Evolutionary conservation across 1,140 invertebrate species (phyloP).

Genomic region (Ceratina calcarata): DNA sequence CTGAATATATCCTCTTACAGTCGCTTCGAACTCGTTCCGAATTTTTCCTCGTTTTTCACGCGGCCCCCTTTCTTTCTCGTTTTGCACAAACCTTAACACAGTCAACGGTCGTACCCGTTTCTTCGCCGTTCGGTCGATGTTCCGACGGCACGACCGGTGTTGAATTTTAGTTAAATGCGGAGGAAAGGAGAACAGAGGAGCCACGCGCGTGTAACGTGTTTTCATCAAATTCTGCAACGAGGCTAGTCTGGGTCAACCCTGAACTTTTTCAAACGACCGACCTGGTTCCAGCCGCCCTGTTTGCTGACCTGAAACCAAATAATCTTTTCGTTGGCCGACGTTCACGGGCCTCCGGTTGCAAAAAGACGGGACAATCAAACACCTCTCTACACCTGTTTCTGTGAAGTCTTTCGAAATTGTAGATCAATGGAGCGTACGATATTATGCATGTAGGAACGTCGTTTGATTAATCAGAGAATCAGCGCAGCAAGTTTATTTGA

Average conservation of each 20-base stretch:
- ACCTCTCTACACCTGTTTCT: slow-evolving; percentile 32
- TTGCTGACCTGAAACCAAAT: slow-evolving; percentile 55
- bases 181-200: background rate
- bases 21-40: slow-evolving; percentile 32
- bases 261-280: slow-evolving; percentile 37
- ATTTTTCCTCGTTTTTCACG: slow-evolving; percentile 30
- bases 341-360: background rate
- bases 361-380: slow-evolving; percentile 25
- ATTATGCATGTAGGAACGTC: too few species aligned
- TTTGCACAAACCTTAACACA: background rate
- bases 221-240: slow-evolving; percentile 22
- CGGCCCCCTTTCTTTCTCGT: background rate
- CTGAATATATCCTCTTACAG: slow-evolving; percentile 15
- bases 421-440: background rate
- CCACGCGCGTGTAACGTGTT: slow-evolving; percentile 13
- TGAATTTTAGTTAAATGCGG: background rate
- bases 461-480: too few species aligned
- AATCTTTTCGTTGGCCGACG: slow-evolving; percentile 44
- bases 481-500: too few species aligned
- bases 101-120: background rate
- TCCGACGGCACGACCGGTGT: background rate
- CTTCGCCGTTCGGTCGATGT: background rate
- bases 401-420: background rate
- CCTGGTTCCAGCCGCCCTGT: slow-evolving; percentile 9
- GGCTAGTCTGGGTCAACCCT: slow-evolving; percentile 23